These are phyloP conservation scores for Erythrolamprus reginae DNA, from an alignment of 2,113 vertebrate species.

Conservation along the genomic window DNA sequence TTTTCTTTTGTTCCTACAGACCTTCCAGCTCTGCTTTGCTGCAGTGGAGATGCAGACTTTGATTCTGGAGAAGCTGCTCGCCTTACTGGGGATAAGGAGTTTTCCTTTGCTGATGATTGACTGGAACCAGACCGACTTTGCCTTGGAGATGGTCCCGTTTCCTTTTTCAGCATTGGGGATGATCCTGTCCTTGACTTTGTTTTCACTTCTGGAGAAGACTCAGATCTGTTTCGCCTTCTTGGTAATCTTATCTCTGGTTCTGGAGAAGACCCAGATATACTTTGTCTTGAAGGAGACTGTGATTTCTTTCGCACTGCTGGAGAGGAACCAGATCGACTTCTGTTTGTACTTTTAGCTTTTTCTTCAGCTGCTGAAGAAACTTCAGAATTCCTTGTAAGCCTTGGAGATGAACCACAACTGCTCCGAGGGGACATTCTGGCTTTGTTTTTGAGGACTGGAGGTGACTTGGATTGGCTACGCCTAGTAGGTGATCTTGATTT, in stretches of 20 bases:
- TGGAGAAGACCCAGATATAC: slow-evolving; percentile 41
- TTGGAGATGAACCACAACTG: slow-evolving; percentile 12
- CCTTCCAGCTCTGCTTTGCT: slow-evolving; percentile 44
- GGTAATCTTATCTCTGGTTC: slow-evolving; percentile 32
- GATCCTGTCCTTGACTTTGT: slow-evolving; percentile 24
- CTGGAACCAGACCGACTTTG: slow-evolving; percentile 48
- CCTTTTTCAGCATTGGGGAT: slow-evolving; percentile 23
- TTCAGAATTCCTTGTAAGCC: slow-evolving; percentile 23
- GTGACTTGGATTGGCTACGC: slow-evolving; percentile 38
- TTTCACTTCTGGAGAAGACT: slow-evolving; percentile 45
- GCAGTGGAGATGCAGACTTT: slow-evolving; percentile 42
- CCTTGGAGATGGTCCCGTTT: slow-evolving; percentile 26
- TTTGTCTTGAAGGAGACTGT: slow-evolving; percentile 42
- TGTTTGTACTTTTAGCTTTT: slow-evolving; percentile 10
- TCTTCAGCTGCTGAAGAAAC: slow-evolving; percentile 2
- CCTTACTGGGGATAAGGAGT: slow-evolving; percentile 50
- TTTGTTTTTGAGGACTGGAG: slow-evolving; percentile 39
- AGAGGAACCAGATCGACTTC: slow-evolving; percentile 33
- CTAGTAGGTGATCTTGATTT: slow-evolving; percentile 50
- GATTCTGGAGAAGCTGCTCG: slow-evolving; percentile 31
- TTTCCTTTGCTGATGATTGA: slow-evolving; percentile 54
- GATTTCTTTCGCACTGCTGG: slow-evolving; percentile 45
- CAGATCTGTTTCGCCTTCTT: slow-evolving; percentile 44
- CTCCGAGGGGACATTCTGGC: slow-evolving; percentile 38
- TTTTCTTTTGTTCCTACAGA: slow-evolving; percentile 40